These are phyloP conservation scores for Calonectris borealis DNA, from an alignment of 2,113 vertebrate species.

Conservation along the genomic window DNA sequence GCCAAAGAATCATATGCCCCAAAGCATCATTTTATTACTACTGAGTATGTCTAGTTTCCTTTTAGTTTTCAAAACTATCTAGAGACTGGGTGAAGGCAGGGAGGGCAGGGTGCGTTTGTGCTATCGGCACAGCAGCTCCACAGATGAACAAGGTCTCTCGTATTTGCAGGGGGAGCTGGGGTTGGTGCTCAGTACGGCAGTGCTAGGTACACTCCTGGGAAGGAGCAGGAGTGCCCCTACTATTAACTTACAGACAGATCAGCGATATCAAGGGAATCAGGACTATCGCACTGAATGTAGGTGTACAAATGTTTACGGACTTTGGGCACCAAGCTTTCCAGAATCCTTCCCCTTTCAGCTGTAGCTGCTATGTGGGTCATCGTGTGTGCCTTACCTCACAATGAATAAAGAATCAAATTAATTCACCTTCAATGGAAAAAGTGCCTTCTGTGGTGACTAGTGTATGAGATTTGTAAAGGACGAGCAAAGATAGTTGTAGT, in stretches of 20 bases:
- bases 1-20: not conserved
- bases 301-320: not conserved
- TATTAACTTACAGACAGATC: not conserved
- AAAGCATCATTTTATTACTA: not conserved
- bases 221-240: not conserved
- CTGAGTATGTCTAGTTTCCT: not conserved
- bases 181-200: not conserved
- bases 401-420: not conserved
- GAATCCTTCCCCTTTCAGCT: not conserved
- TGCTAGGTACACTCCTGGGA: not conserved
- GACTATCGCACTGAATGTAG: not conserved
- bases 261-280: not conserved
- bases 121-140: not conserved
- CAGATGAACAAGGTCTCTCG: not conserved
- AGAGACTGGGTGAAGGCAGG: not conserved
- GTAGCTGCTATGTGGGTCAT: not conserved
- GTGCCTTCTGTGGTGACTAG: not conserved
- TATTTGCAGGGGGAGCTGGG: not conserved
- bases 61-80: not conserved
- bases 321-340: not conserved
- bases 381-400: not conserved
- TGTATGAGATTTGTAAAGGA: not conserved
- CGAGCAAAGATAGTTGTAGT: not conserved
- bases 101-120: not conserved
- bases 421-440: not conserved